Percentiles rank a stretch among this genome's conserved stretches.
These are phyloP conservation scores for Helleia helle DNA, from an alignment of 2,888 invertebrate species.

Conservation along the genomic window DNA sequence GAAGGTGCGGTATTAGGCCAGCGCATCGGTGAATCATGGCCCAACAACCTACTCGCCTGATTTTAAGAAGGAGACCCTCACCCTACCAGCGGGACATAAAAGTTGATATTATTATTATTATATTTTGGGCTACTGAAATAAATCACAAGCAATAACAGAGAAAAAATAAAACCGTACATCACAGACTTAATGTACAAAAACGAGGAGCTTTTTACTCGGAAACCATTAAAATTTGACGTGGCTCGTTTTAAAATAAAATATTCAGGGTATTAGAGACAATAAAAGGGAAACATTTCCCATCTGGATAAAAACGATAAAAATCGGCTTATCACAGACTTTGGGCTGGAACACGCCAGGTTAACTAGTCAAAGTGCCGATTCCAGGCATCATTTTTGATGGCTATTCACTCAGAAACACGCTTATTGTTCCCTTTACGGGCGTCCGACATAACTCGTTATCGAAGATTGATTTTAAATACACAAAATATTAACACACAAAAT, in stretches of 20 bases:
- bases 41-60: too few species aligned
- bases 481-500: too few species aligned
- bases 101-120: too few species aligned
- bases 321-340: slow-evolving; percentile 36
- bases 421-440: background rate
- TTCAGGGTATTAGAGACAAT: slow-evolving; percentile 21
- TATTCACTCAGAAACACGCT: slow-evolving; percentile 21
- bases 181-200: background rate
- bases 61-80: too few species aligned
- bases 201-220: background rate
- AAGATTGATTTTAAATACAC: too few species aligned
- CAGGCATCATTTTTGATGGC: slow-evolving; percentile 37
- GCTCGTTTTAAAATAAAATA: slow-evolving; percentile 12
- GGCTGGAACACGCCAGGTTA: slow-evolving; percentile 23
- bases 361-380: slow-evolving; percentile 35
- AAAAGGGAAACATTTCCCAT: slow-evolving; percentile 27
- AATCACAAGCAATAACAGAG: background rate
- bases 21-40: too few species aligned
- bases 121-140: background rate
- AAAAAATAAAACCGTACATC: background rate
- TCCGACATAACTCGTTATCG: background rate
- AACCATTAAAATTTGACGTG: slow-evolving; percentile 11
- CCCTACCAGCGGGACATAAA: too few species aligned
- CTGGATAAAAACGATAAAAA: slow-evolving; percentile 38
- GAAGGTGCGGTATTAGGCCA: too few species aligned